Base-by-base conservation (phyloP, 2,797 vertebrate genomes). In the Mallotus villosus region DNA sequence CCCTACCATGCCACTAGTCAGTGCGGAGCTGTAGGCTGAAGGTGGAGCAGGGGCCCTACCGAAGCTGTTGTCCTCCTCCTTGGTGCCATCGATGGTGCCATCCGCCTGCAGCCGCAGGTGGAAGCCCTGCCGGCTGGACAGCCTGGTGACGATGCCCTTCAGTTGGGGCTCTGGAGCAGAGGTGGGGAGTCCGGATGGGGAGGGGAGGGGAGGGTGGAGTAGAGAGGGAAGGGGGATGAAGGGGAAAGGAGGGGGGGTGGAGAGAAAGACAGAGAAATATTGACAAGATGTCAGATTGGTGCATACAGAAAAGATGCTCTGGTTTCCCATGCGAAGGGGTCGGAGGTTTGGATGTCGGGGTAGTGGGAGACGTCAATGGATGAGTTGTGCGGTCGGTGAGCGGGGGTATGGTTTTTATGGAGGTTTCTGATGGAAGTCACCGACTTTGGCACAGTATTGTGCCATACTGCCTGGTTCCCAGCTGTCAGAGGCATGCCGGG, bases 81-180 rank as follows among this genome's bases (percentile, higher is more conserved):
- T 99, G 84, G 97, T 99, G 78, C 97, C 97, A 84, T 99, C 95
- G 55, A 99, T 95, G 85, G 95, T 97, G 86, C 97, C 97, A 86
- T 99, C 97, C 73, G 96, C 94, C 90, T 98, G 97, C 86, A 99
- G 92, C 90, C 98, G 97, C 88, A 99, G 94, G 94, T 98, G 96
- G 93, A 94, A 99, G 74, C 97, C 97, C 93, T 99, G 97, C 68
- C 97, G 92, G 88, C 95, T 98, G 92, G 96, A 97, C 0, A 99
- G 95, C 88, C 96, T 98, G 85, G 97, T 99, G 87, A 99, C 95
- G 86, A 99, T 99, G 86, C 97, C 97, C 94, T 99, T 99, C 87
- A 99, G 93, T 93, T 99, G 97, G 91, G 97, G 97, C 92, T 99
- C 97, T 99, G 95, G 68, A 70, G 66, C 64, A 62, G 67, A 69